These are phyloP conservation scores for Lepidochitona cinerea DNA, from an alignment of 2,888 invertebrate species.

Conservation along the genomic window DNA sequence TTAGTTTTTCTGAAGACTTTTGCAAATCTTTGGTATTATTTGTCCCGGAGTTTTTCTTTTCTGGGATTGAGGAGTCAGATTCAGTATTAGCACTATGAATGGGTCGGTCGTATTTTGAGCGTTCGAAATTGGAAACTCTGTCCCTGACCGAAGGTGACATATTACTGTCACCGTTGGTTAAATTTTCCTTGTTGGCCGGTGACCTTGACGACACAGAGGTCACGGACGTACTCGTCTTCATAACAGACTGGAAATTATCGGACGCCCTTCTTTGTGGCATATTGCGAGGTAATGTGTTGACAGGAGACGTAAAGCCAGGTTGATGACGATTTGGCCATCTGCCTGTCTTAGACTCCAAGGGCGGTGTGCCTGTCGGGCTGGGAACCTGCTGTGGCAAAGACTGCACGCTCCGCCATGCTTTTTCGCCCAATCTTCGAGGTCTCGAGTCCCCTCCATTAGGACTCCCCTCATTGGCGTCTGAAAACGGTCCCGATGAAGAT, in stretches of 20 bases:
- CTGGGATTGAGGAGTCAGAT: no score
- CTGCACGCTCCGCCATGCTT: neutral
- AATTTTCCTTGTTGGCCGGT: neutral
- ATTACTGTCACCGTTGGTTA: neutral
- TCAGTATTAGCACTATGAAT: no score
- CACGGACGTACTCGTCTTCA: neutral
- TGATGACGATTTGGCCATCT: neutral
- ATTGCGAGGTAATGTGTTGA: neutral
- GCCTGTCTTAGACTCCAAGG: neutral
- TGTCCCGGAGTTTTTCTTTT: no score
- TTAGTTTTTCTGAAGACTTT: no score
- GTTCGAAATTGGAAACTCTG: conserved; percentile 6
- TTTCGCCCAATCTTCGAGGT: neutral
- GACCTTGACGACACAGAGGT: neutral
- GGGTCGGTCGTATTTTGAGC: no score
- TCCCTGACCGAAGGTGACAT: conserved; percentile 1
- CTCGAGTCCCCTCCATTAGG: neutral
- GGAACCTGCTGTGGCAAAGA: neutral
- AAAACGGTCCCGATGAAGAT: conserved; percentile 38
- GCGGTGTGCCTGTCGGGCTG: neutral
- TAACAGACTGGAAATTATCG: neutral
- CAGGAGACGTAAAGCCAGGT: neutral
- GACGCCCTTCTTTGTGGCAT: neutral
- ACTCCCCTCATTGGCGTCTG: neutral
- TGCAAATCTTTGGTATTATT: no score